Evolutionary conservation across 2,797 vertebrate genomes (phyloP), one percentile per base, ranked within the genome.

Genomic region (Falco naumanni): DNA sequence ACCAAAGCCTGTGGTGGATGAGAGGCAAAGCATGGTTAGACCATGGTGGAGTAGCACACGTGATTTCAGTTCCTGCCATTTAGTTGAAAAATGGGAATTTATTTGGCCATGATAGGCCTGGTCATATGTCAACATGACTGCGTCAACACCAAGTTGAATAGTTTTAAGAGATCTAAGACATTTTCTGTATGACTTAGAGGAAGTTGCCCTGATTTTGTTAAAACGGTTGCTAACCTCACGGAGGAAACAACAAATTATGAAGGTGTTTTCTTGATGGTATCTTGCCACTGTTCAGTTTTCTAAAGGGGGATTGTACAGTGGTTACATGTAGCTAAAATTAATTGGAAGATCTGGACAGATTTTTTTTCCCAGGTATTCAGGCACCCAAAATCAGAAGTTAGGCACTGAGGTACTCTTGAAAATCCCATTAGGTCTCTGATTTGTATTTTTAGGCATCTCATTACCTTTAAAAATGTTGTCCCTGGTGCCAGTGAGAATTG

Each of bases 31-130:
- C 0, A 0, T 63, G 22, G 26, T 59, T 20, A 59, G 45, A 63
- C 9, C 7, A 0, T 0, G 1, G 61, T 22, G 6, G 22, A 64
- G n/a, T 6, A 19, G 19, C 20, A 69, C 14, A 25, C 2, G 0
- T 60, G 13, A 18, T 57, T 68, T 77, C 75, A 16, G 7, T 37
- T 85, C 24, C 43, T 74, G 26, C 8, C 9, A 28, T 69, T 69
- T 39, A 59, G 6, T 18, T 63, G 26, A 54, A 91, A 87, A 64
- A 37, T 8, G 12, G 11, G 11, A 51, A 70, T 66, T 82, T 59
- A 48, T 70, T 83, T 53, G 53, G 18, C 6, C 10, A 7, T 0
- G 3, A 14, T 9, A 66, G 17, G 25, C 13, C 21, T 37, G 43
- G 33, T 34, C 2, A 0, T 51, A 1, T 19, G 11, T 48, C 47